Evolutionary conservation across 2,113 vertebrate genomes (phyloP).

Genomic region (Coptodon rendalli): DNA sequence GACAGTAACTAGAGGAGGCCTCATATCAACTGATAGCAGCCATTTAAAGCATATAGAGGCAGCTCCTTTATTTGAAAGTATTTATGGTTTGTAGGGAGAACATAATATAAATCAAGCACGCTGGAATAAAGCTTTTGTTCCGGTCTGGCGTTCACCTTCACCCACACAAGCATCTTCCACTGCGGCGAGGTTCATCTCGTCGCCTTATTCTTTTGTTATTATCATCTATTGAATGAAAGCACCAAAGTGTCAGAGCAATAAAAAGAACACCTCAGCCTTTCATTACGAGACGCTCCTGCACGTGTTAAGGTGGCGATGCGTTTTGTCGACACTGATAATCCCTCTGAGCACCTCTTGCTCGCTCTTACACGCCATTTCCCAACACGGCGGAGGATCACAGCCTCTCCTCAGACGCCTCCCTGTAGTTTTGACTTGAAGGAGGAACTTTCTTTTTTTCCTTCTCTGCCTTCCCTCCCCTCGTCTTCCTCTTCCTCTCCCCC

Average conservation of each 20-base stretch:
- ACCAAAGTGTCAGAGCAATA: constrained; percentile 27
- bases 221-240: constrained; percentile 4
- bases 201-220: constrained; percentile 35
- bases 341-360: not conserved
- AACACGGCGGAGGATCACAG: constrained; percentile 38
- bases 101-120: not conserved
- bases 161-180: not conserved
- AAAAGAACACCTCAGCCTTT: constrained; percentile 20
- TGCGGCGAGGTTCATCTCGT: not conserved
- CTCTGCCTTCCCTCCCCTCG: not conserved
- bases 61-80: not conserved
- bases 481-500: not conserved
- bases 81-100: not conserved
- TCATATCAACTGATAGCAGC: not conserved
- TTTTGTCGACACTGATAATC: constrained; percentile 22
- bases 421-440: constrained; percentile 32
- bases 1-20: not conserved
- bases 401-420: constrained; percentile 45
- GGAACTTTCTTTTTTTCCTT: constrained; percentile 11
- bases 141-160: not conserved
- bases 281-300: constrained; percentile 2
- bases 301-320: constrained; percentile 1
- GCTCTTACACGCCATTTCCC: not conserved
- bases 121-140: not conserved
- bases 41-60: not conserved